A percentile compares a stretch with the other conserved stretches of the same genome.
Conservation (phyloP, 2,888 invertebrate species). For the Tetranychus truncatus region DNA sequence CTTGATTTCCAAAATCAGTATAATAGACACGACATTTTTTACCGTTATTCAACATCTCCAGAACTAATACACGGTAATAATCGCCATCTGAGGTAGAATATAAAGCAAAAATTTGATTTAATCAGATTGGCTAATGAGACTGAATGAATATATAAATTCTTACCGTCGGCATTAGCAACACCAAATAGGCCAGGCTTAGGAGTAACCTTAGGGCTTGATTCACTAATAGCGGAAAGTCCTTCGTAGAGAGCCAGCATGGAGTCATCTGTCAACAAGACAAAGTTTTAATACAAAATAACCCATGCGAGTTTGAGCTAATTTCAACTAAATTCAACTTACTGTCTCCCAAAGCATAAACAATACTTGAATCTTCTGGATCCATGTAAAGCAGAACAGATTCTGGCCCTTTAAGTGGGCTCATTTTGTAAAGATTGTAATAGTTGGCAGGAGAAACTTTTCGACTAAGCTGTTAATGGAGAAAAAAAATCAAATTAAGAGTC, state of each 20-base stretch:
- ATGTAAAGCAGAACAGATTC: background rate
- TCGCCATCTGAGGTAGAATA: background rate
- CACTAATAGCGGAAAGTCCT: background rate
- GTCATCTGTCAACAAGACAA: background rate
- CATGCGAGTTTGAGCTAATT: no score
- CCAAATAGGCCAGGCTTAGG: background rate
- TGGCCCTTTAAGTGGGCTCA: background rate
- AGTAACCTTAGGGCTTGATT: background rate
- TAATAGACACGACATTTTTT: background rate
- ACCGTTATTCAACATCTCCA: background rate
- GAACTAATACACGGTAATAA: background rate
- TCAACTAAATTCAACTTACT: background rate
- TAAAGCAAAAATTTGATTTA: background rate
- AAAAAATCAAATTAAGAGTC: background rate
- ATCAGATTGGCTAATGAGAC: background rate
- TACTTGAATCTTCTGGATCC: background rate
- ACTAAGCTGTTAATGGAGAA: background rate
- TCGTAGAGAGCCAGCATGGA: background rate
- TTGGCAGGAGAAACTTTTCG: background rate
- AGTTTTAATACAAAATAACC: background rate
- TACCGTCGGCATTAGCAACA: background rate
- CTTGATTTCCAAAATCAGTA: background rate
- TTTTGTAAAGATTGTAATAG: background rate
- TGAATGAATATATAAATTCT: background rate
- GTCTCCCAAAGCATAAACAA: background rate